Conservation (phyloP, 2,113 vertebrate genomes). For the Pterocles orientalis region DNA sequence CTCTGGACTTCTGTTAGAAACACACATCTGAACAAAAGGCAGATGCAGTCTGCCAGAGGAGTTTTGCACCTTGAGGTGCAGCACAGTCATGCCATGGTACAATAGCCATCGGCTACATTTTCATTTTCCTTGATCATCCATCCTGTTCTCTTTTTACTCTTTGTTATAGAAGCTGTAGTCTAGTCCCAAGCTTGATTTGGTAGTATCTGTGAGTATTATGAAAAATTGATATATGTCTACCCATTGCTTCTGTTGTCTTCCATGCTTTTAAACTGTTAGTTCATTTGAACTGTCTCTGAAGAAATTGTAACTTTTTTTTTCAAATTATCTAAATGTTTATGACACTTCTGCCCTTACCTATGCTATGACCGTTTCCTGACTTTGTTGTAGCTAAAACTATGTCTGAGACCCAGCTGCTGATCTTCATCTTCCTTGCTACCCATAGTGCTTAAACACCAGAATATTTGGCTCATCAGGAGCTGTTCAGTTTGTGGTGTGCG, state of each 20-base stretch:
- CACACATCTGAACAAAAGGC: not conserved
- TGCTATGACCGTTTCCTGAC: not conserved
- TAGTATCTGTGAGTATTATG: not conserved
- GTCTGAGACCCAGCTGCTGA: not conserved
- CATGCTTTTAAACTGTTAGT: not conserved
- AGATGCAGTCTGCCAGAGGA: not conserved
- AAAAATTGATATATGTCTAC: not conserved
- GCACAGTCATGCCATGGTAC: not conserved
- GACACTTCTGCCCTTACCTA: not conserved
- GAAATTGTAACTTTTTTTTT: not conserved
- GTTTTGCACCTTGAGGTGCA: not conserved
- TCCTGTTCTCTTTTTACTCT: not conserved
- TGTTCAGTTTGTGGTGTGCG: not conserved
- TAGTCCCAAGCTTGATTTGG: not conserved
- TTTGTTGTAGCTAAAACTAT: not conserved
- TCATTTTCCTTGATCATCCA: not conserved
- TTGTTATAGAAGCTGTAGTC: not conserved
- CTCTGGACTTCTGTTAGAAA: not conserved
- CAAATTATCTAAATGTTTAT: not conserved
- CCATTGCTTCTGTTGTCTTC: not conserved
- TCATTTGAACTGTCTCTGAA: not conserved
- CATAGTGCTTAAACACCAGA: not conserved
- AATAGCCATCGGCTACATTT: not conserved
- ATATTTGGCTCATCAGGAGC: not conserved
- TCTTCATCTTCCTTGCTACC: not conserved